A percentile compares a stretch with the other conserved stretches of the same genome.
These are phyloP conservation scores for Zaprionus bogoriensis DNA, from an alignment of 2,888 invertebrate species.

Conservation along the genomic window DNA sequence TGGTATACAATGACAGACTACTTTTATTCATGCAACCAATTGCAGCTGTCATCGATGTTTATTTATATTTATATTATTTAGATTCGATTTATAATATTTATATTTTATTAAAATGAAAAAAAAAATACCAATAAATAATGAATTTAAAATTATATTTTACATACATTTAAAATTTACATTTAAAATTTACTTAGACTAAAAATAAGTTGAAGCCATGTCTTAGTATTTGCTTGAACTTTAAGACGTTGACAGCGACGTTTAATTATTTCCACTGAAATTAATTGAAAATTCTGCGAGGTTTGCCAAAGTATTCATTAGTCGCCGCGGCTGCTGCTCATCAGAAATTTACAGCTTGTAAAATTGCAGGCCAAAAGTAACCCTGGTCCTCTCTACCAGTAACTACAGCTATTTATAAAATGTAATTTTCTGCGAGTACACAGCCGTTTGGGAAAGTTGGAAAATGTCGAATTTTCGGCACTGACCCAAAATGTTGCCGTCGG, in stretches of 20 bases:
- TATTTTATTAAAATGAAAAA: too few relatives aligned
- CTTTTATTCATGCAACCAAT: background rate
- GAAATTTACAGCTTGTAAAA: conserved; percentile 61
- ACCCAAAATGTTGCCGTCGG: background rate
- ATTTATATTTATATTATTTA: too few relatives aligned
- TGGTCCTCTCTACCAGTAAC: conserved; percentile 15
- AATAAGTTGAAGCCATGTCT: background rate
- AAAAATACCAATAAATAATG: too few relatives aligned
- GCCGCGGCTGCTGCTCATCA: conserved; percentile 58
- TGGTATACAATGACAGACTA: background rate
- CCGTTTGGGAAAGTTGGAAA: too few relatives aligned
- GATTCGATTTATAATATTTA: too few relatives aligned
- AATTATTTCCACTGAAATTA: background rate
- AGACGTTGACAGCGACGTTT: background rate
- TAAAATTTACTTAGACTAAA: too few relatives aligned
- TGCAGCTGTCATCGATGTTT: background rate
- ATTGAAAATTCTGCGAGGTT: conserved; percentile 22
- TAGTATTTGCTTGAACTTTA: background rate
- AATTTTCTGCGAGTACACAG: conserved; percentile 21
- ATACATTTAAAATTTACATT: too few relatives aligned
- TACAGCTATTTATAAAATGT: conserved; percentile 45
- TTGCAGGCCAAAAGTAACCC: conserved; percentile 3
- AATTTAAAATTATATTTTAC: too few relatives aligned
- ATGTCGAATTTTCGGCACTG: background rate
- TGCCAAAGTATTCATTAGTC: conserved; percentile 58